Evolutionary conservation across 2,797 vertebrate genomes (phyloP).

Genomic region (Trichosurus vulpecula): DNA sequence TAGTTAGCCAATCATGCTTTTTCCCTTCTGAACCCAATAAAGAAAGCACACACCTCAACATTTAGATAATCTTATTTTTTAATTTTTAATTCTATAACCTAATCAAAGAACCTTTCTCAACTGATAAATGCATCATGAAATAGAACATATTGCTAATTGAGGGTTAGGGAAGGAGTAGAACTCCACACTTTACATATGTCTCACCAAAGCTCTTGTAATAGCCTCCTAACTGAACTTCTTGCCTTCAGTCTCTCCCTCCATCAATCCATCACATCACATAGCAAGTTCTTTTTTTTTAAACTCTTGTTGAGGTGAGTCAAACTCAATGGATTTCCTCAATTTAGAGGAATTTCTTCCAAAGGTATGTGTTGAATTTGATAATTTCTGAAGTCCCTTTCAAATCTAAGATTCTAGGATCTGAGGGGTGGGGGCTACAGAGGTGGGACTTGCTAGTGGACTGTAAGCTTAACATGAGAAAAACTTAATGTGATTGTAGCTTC

Average conservation of each 20-base stretch:
- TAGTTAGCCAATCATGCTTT: not conserved
- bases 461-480: not conserved
- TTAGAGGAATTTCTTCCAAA: not conserved
- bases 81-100: not conserved
- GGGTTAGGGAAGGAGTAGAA: not conserved
- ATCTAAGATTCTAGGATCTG: not conserved
- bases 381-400: not conserved
- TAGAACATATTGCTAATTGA: not conserved
- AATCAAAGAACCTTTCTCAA: not conserved
- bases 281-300: not conserved
- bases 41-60: not conserved
- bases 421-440: not conserved
- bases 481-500: not conserved
- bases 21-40: not conserved
- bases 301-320: not conserved
- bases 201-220: not conserved
- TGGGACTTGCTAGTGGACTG: not conserved
- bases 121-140: not conserved
- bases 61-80: not conserved
- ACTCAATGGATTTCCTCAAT: not conserved
- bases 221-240: not conserved
- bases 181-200: not conserved
- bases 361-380: not conserved
- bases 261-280: not conserved
- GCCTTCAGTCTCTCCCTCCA: not conserved